phyloP scores from a whole-genome alignment of 2,888 invertebrate genomes.

The Eucera pruinosa region DNA sequence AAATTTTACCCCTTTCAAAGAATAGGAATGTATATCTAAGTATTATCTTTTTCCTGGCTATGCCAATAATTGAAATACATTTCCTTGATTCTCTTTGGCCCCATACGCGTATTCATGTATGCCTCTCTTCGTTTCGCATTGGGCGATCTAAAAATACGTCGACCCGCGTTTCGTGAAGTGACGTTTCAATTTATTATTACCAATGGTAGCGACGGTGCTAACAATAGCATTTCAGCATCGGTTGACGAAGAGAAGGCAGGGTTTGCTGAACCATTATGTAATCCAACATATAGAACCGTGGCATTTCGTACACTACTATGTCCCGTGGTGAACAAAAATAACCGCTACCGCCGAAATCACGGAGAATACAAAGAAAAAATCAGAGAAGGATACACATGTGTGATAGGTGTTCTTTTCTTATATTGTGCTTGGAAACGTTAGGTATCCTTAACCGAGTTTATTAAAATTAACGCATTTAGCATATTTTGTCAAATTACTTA shows the following conservation, averaged over 20 bases:
- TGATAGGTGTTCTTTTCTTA: background rate
- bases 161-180: slow-evolving; percentile 81
- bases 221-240: slow-evolving; percentile 77
- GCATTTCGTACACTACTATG: slow-evolving; percentile 39
- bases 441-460: background rate
- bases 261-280: slow-evolving; percentile 82
- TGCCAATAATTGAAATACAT: background rate
- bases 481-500: background rate
- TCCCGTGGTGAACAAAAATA: slow-evolving; percentile 55
- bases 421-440: background rate
- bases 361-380: slow-evolving; percentile 6
- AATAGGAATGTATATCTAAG: background rate
- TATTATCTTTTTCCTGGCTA: background rate
- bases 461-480: background rate
- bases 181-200: slow-evolving; percentile 82
- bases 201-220: slow-evolving; percentile 71
- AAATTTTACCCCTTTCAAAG: too few species aligned
- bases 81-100: slow-evolving; percentile 37
- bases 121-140: slow-evolving; percentile 49
- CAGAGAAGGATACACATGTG: background rate
- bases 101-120: slow-evolving; percentile 33
- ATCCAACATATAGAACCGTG: slow-evolving; percentile 47
- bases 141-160: slow-evolving; percentile 80
- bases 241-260: slow-evolving; percentile 69
- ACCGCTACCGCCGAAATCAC: slow-evolving; percentile 31